Evolutionary conservation across 2,888 invertebrate species (phyloP).

Genomic region (Macrosiphum euphorbiae): DNA sequence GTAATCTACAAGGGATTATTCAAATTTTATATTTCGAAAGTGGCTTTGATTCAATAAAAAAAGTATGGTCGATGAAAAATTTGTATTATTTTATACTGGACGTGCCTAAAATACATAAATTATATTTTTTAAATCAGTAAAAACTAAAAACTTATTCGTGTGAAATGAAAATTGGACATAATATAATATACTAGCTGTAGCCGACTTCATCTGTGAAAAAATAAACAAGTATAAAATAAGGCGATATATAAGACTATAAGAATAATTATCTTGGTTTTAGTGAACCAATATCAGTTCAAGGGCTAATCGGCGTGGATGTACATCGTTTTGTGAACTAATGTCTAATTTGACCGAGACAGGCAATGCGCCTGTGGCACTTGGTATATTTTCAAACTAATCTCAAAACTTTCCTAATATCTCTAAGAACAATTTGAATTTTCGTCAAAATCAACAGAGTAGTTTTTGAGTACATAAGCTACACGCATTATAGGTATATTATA

Average conservation of each 20-base stretch:
- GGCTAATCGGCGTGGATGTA: not conserved
- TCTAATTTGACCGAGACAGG: not conserved
- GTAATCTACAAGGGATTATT: not conserved
- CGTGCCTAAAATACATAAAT: not conserved
- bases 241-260: not conserved
- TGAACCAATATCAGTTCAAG: not conserved
- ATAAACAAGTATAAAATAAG: not conserved
- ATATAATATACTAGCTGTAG: not conserved
- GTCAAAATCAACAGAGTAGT: not conserved
- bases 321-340: not conserved
- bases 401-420: not conserved
- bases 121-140: not conserved
- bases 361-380: not conserved
- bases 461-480: not conserved
- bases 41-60: not conserved
- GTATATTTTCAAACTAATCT: not conserved
- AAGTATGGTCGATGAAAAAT: not conserved
- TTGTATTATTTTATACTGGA: not conserved
- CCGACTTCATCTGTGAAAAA: too few relatives aligned
- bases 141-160: not conserved
- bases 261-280: not conserved
- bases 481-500: too few relatives aligned
- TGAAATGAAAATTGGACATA: not conserved
- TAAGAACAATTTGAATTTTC: too few relatives aligned
- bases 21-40: not conserved